Evolutionary conservation across 2,113 vertebrate genomes (phyloP).

Genomic region (Microcebus griseorufus): DNA sequence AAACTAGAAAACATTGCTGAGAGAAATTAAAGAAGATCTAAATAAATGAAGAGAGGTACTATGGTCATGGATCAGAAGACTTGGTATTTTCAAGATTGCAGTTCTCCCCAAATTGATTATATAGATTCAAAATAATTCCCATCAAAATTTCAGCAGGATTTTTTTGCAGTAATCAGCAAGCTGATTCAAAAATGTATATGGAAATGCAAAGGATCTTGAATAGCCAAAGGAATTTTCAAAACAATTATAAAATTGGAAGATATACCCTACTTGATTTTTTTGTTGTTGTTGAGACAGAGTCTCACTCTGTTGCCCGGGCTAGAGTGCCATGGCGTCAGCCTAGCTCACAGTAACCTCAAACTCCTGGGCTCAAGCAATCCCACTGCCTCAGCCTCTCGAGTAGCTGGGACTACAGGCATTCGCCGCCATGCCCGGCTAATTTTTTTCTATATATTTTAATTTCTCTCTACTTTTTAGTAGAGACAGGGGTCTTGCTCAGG

Average conservation of each 20-base stretch:
- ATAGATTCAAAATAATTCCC: constrained; percentile 10
- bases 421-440: too few relatives aligned
- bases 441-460: too few relatives aligned
- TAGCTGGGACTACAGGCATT: too few relatives aligned
- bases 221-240: neutral
- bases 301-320: too few relatives aligned
- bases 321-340: too few relatives aligned
- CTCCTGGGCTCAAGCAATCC: too few relatives aligned
- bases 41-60: neutral
- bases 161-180: neutral
- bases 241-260: neutral
- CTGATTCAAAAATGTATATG: neutral
- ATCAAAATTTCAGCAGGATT: neutral
- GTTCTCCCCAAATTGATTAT: neutral
- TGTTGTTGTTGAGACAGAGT: too few relatives aligned
- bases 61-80: neutral
- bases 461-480: too few relatives aligned
- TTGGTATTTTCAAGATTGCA: neutral
- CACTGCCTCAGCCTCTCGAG: too few relatives aligned
- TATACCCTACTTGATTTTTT: neutral
- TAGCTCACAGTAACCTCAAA: too few relatives aligned
- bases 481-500: too few relatives aligned
- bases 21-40: neutral
- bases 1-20: neutral
- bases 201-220: neutral